phyloP scores from a whole-genome alignment of 2,797 vertebrate species.

The Gallinago stenura region DNA sequence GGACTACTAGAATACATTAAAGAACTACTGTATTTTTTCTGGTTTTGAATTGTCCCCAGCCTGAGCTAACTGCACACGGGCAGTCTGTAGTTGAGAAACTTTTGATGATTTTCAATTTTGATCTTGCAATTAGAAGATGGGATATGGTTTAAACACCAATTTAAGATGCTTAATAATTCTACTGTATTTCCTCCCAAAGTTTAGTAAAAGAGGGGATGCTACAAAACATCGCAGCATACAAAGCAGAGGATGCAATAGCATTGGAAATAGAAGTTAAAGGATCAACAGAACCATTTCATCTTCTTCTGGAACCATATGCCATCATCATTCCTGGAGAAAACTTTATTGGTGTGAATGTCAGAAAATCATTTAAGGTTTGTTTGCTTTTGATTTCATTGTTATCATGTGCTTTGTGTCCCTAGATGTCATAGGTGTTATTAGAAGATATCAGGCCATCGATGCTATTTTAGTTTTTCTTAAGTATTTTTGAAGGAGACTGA shows the following conservation, averaged over 20 bases:
- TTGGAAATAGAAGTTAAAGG: slow-evolving; percentile 93
- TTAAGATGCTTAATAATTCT: not conserved
- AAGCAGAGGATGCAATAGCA: slow-evolving; percentile 78
- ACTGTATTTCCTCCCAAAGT: slow-evolving; percentile 36
- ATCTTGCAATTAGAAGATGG: not conserved
- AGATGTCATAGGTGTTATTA: not conserved
- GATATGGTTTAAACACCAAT: not conserved
- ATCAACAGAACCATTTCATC: slow-evolving; percentile 82
- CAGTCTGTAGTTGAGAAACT: not conserved
- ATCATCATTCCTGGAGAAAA: slow-evolving; percentile 88
- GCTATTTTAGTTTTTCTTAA: not conserved
- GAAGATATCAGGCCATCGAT: not conserved
- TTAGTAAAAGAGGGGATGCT: not conserved
- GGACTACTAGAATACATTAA: not conserved
- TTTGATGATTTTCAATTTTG: not conserved
- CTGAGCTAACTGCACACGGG: not conserved
- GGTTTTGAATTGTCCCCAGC: not conserved
- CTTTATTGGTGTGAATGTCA: slow-evolving; percentile 81
- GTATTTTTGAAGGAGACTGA: not conserved
- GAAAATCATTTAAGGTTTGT: slow-evolving; percentile 86
- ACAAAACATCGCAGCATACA: slow-evolving; percentile 22
- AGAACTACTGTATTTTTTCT: not conserved
- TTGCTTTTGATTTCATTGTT: not conserved
- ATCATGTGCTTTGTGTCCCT: not conserved
- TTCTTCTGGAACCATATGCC: slow-evolving; percentile 90